Evolutionary conservation across 2,113 vertebrate species (phyloP).

Genomic region (Passer montanus): DNA sequence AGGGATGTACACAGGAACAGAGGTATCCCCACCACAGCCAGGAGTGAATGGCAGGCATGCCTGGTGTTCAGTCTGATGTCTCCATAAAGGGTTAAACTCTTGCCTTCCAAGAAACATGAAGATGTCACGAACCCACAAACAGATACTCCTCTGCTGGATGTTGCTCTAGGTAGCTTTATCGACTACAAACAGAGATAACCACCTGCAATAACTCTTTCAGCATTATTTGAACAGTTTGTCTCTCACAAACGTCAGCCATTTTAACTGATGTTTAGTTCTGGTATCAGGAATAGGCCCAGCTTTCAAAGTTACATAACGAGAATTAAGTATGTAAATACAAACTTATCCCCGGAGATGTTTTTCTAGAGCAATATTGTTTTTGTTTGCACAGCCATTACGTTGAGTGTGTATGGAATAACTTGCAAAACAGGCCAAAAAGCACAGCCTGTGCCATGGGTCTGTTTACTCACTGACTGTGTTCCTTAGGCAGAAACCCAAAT

Average conservation of each 20-base stretch:
- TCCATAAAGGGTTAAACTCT: neutral
- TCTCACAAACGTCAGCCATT: neutral
- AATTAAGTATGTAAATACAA: neutral
- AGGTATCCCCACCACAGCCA: neutral
- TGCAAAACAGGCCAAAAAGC: neutral
- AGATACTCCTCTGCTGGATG: conserved; percentile 27
- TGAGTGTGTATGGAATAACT: neutral
- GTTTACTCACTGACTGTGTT: neutral
- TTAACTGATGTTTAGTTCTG: neutral
- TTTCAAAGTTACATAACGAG: neutral
- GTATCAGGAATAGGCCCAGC: neutral
- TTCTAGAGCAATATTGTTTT: neutral
- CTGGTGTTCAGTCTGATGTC: neutral
- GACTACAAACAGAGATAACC: conserved; percentile 57
- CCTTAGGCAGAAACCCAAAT: neutral
- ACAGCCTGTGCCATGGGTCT: neutral
- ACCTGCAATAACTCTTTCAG: conserved; percentile 13
- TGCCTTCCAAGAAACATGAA: conserved; percentile 27
- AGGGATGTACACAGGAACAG: fast-evolving
- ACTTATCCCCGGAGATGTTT: neutral
- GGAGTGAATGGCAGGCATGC: neutral
- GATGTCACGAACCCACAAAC: neutral
- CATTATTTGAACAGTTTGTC: conserved; percentile 37
- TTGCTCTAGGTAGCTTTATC: conserved; percentile 44
- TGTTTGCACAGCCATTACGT: conserved; percentile 5